phyloP scores from a whole-genome alignment of 1,140 invertebrate genomes.

The Scaptodrosophila lebanonensis region DNA sequence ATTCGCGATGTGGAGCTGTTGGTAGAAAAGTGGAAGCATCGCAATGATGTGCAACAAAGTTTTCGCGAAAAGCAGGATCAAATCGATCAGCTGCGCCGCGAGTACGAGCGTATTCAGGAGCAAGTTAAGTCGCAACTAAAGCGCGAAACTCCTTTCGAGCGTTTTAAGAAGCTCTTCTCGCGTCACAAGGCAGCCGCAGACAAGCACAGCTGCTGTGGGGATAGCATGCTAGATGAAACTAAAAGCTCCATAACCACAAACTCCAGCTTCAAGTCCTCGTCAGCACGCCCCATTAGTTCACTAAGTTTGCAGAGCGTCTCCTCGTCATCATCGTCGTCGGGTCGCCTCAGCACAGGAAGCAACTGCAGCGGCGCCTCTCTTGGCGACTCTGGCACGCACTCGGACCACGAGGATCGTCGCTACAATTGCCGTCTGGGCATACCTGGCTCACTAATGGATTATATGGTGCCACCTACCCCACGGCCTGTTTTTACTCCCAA shows the following conservation, averaged over 20 bases:
- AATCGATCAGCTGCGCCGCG: conserved; percentile 85
- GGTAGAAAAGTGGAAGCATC: conserved; percentile 89
- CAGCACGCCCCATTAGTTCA: conserved; percentile 83
- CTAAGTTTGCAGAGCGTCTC: conserved; percentile 85
- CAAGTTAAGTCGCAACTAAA: conserved; percentile 85
- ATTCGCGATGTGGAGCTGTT: conserved; percentile 90
- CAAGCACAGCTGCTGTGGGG: conserved; percentile 43
- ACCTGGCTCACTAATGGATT: conserved; percentile 77
- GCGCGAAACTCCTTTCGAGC: conserved; percentile 86
- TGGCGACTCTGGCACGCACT: conserved; percentile 90
- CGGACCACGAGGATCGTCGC: conserved; percentile 87
- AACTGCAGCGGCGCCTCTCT: conserved; percentile 86
- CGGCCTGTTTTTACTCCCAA: conserved; percentile 76
- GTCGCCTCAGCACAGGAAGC: conserved; percentile 86
- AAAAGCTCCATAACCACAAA: conserved; percentile 72
- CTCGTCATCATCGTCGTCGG: conserved; percentile 85
- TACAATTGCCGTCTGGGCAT: conserved; percentile 79
- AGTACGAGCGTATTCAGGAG: conserved; percentile 89
- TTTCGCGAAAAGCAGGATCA: conserved; percentile 90
- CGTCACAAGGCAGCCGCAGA: conserved; percentile 78
- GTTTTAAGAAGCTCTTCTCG: conserved; percentile 86
- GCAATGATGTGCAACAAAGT: conserved; percentile 90
- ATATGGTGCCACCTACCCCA: conserved; percentile 80
- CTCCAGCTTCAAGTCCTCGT: conserved; percentile 69
- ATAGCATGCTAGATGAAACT: conserved; percentile 68